phyloP scores from a whole-genome alignment of 1,140 invertebrate genomes.

The Hyposmocoma kahamanoa region DNA sequence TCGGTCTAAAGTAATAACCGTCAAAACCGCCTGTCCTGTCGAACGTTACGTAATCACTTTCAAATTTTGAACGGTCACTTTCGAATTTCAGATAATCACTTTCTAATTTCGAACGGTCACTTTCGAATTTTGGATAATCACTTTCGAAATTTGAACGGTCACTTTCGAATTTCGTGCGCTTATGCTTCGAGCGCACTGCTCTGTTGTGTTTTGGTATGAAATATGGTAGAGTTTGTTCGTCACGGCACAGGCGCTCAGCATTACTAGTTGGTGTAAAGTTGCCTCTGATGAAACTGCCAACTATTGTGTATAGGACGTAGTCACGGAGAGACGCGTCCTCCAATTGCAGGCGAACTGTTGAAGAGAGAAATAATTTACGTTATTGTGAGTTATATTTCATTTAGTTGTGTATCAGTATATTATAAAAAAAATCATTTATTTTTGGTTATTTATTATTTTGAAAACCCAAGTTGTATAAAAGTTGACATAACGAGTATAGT shows the following conservation, averaged over 20 bases:
- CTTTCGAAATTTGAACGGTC: background rate
- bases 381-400: no score
- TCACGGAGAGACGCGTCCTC: conserved; percentile 41
- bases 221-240: conserved; percentile 42
- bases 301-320: conserved; percentile 51
- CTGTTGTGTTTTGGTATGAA: conserved; percentile 51
- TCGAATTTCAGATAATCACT: background rate
- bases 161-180: conserved; percentile 16
- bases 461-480: no score
- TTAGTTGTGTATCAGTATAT: no score
- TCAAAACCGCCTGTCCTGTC: conserved; percentile 35
- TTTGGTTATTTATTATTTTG: no score
- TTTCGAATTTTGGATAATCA: background rate
- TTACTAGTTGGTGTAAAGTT: conserved; percentile 59
- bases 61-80: conserved; percentile 12
- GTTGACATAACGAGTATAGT: no score
- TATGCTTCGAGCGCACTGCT: conserved; percentile 36
- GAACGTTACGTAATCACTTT: conserved; percentile 6
- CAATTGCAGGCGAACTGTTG: conserved; percentile 56
- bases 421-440: no score
- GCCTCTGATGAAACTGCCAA: conserved; percentile 42
- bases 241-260: conserved; percentile 44
- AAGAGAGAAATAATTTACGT: conserved; percentile 22
- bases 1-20: conserved; percentile 53
- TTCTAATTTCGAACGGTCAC: background rate